A percentile compares a stretch with the other conserved stretches of the same genome.
Conservation (phyloP, 2,797 vertebrate species). For the Craterocephalus amniculus region DNA sequence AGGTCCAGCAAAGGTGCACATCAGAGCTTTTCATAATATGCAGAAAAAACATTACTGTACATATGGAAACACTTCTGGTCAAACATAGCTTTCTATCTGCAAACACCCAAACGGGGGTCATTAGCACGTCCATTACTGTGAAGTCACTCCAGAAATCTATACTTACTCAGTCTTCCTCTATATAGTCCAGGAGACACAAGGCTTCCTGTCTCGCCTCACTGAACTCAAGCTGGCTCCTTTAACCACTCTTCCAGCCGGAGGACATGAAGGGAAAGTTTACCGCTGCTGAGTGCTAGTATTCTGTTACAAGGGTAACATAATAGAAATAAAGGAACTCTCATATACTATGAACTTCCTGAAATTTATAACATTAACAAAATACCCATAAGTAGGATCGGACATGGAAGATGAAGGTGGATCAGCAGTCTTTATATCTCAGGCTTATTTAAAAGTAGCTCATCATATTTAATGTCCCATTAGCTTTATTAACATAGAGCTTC, state of each 20-base stretch:
- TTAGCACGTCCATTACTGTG: conserved; percentile 63
- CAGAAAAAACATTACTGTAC: not conserved
- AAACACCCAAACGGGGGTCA: conserved; percentile 44
- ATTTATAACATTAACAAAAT: conserved; percentile 14
- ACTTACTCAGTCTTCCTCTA: conserved; percentile 29
- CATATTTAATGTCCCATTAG: not conserved
- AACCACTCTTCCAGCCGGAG: conserved; percentile 23
- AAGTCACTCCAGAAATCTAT: conserved; percentile 64
- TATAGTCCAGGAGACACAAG: conserved; percentile 35
- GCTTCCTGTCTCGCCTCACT: conserved; percentile 58
- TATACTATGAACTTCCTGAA: conserved; percentile 5
- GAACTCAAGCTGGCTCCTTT: conserved; percentile 51
- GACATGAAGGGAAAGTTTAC: conserved; percentile 47
- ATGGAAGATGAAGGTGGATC: not conserved
- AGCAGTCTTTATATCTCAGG: not conserved
- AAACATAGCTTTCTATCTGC: conserved; percentile 26
- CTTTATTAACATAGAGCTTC: conserved; percentile 1
- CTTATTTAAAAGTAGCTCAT: conserved; percentile 1
- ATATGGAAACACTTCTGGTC: conserved; percentile 14
- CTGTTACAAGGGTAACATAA: conserved; percentile 40
- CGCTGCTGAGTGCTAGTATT: conserved; percentile 32
- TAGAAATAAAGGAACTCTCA: conserved; percentile 14
- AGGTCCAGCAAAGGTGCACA: not conserved
- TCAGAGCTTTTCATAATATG: not conserved
- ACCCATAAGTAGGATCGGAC: not conserved